Evolutionary conservation across 2,113 vertebrate species (phyloP).

Genomic region (Menura novaehollandiae): DNA sequence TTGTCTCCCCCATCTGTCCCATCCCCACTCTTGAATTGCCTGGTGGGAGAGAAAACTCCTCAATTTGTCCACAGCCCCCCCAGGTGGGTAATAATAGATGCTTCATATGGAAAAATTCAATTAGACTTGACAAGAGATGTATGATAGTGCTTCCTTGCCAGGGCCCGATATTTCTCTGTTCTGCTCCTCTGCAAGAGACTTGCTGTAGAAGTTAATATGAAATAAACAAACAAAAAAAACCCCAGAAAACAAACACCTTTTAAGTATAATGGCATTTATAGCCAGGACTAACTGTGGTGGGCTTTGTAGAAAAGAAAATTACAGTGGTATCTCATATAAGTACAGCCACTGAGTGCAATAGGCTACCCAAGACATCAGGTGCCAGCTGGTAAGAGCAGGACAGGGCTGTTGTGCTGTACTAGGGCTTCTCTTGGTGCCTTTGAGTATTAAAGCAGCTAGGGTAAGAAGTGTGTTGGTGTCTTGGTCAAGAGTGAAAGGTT

Average conservation of each 20-base stretch:
- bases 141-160: neutral
- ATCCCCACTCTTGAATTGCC: neutral
- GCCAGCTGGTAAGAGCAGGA: neutral
- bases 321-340: neutral
- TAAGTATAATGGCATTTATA: neutral
- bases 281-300: neutral
- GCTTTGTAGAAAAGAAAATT: neutral
- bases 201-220: neutral
- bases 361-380: neutral
- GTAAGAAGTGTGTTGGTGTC: neutral
- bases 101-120: conserved; percentile 15
- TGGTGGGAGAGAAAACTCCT: neutral
- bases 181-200: neutral
- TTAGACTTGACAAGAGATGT: conserved; percentile 32
- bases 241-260: neutral
- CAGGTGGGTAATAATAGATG: conserved; percentile 12
- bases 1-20: neutral
- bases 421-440: neutral
- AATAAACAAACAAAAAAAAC: neutral
- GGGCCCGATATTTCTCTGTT: neutral
- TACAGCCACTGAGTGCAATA: neutral
- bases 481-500: neutral
- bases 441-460: neutral
- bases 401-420: neutral
- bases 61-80: conserved; percentile 12